Base-by-base conservation (phyloP, 2,888 invertebrate genomes). In the Uloborus plumipes region DNA sequence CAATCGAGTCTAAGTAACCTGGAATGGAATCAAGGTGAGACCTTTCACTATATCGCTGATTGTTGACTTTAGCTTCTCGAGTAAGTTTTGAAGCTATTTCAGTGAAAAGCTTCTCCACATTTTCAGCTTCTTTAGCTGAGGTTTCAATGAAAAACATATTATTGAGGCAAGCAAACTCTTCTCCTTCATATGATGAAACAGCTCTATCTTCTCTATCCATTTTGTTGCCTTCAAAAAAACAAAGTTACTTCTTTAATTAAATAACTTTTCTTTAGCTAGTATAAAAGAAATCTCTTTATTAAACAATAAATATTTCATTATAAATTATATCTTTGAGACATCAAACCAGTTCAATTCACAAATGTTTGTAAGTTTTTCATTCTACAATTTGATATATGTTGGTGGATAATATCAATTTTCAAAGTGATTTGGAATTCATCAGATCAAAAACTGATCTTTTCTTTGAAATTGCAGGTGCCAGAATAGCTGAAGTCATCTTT, bases 121-220 rank as follows among this genome's bases (percentile, higher is more conserved):
- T 98, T 88, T 98, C 98, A 1, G 98, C 96, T 90, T 98, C 97
- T 89, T 98, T 97, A 0, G 98, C 98, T 0, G 98, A 98, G 0
- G 98, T 99, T 91, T 99, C 98, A 86, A 99, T 91, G 90, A 98
- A 99, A 89, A 97, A 97, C 96, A 99, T 99, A 87, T 95, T 95
- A 88, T 98, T 96, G 86, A 95, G 92, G 88, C 95, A 95, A 22
- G 98, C 96, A 91, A 99, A 99, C 89, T 97, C 96, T 89, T 89
- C 96, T 0, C 98, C 99, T 65, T 98, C 96, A 88, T 95, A 94
- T 47, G 94, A 93, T 0, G 98, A 98, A 88, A 98, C 95, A 91
- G 99, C 98, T 86, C 98, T 91, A 89, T 97, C 97, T 88, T 97
- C 96, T 87, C 97, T 92, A 90, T 99, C 99, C 87, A 96, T 97